These are phyloP conservation scores for Gobio occitaniae DNA, from an alignment of 2,797 vertebrate species.

Conservation along the genomic window DNA sequence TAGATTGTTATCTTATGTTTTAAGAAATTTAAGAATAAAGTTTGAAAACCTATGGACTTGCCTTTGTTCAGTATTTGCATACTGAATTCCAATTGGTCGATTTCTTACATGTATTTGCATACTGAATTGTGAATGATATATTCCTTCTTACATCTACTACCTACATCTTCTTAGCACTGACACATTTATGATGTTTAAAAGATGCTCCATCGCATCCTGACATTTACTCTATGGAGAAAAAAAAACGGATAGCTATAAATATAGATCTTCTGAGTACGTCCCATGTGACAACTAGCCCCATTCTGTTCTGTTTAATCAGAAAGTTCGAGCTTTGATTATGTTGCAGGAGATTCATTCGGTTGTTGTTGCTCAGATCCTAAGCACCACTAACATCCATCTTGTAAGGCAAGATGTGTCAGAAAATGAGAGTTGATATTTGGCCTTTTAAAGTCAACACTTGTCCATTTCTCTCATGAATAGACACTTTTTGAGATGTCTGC, in stretches of 20 bases:
- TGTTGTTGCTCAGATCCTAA: not conserved
- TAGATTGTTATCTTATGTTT: not conserved
- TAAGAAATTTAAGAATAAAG: no score
- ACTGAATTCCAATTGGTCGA: not conserved
- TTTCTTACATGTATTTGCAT: not conserved
- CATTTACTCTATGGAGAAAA: not conserved
- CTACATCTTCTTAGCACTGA: not conserved
- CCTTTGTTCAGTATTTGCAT: not conserved
- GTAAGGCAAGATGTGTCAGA: not conserved
- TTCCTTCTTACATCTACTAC: not conserved
- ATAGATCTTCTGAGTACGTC: not conserved
- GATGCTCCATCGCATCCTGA: not conserved
- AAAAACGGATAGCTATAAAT: not conserved
- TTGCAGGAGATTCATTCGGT: not conserved
- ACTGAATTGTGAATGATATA: not conserved
- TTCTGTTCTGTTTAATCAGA: not conserved
- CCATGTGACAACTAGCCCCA: constrained; percentile 14
- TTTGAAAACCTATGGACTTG: not conserved
- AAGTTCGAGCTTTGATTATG: not conserved
- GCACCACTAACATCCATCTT: not conserved
- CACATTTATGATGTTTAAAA: not conserved
- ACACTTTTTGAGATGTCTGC: not conserved
- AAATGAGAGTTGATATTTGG: not conserved
- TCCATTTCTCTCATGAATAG: not conserved
- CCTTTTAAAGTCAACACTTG: not conserved